These are phyloP conservation scores for Protonemura montana DNA, from an alignment of 2,888 invertebrate species.

Conservation along the genomic window DNA sequence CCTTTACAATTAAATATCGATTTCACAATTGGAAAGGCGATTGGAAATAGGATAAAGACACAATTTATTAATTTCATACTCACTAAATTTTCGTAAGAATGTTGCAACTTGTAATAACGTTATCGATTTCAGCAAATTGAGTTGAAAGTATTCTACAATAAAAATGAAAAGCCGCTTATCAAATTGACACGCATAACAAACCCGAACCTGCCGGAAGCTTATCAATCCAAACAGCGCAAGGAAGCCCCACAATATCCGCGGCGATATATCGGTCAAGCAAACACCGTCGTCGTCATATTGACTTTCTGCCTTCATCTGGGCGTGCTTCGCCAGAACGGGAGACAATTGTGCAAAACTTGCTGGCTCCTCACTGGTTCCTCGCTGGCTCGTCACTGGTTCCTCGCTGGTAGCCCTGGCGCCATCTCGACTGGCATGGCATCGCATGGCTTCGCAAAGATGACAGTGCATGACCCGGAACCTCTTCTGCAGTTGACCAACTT, in stretches of 20 bases:
- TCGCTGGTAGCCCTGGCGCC: background rate
- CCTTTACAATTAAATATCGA: too few species aligned
- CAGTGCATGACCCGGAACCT: background rate
- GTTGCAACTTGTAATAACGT: background rate
- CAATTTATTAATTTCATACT: background rate
- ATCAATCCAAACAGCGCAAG: background rate
- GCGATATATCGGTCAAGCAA: constrained; percentile 12
- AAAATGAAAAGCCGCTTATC: background rate
- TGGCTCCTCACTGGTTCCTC: background rate
- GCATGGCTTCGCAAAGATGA: background rate
- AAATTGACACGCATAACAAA: background rate
- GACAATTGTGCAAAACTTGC: too few species aligned
- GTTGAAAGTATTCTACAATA: background rate
- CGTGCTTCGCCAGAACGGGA: background rate
- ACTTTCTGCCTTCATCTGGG: background rate
- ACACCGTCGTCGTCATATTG: background rate
- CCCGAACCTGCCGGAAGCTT: constrained; percentile 30
- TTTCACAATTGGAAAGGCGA: too few species aligned
- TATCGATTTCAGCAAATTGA: background rate
- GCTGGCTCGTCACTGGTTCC: background rate
- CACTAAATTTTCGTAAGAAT: background rate
- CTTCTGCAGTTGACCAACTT: background rate
- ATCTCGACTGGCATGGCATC: background rate
- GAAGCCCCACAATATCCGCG: background rate
- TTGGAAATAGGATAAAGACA: background rate